Evolutionary conservation across 2,113 vertebrate species (phyloP).

Genomic region (Antidorcas marsupialis): DNA sequence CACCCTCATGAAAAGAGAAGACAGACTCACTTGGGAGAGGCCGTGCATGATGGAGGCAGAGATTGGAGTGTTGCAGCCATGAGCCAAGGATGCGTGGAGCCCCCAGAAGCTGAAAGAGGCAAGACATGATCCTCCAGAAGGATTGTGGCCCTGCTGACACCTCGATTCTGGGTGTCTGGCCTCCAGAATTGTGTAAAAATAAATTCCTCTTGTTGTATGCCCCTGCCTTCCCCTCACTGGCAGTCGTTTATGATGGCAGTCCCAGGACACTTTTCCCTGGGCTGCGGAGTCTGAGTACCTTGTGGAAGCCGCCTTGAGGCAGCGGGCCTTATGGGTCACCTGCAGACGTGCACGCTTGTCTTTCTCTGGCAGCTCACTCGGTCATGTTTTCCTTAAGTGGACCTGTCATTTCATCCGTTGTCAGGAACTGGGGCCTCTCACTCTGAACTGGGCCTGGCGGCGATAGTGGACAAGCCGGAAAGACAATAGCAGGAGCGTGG

Average conservation of each 20-base stretch:
- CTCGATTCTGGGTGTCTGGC: background rate
- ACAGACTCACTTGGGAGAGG: background rate
- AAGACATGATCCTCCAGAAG: background rate
- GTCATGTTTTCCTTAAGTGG: background rate
- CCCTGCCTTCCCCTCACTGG: accelerated
- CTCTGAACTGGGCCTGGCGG: background rate
- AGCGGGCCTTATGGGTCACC: background rate
- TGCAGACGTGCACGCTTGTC: background rate
- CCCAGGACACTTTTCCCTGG: no score
- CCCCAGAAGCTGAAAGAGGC: background rate
- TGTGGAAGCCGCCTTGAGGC: background rate
- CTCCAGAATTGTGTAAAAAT: background rate
- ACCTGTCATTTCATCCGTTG: background rate
- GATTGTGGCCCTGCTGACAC: accelerated
- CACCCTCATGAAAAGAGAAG: background rate
- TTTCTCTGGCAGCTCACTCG: background rate
- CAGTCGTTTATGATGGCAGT: background rate
- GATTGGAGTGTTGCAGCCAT: background rate
- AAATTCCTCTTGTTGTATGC: background rate
- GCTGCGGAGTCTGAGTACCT: background rate
- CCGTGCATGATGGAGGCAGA: background rate
- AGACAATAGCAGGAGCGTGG: background rate
- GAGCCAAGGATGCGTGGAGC: background rate
- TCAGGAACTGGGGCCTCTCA: background rate
- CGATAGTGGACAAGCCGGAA: background rate